phyloP scores from a whole-genome alignment of 1,140 invertebrate genomes.

The Ceratina calcarata region DNA sequence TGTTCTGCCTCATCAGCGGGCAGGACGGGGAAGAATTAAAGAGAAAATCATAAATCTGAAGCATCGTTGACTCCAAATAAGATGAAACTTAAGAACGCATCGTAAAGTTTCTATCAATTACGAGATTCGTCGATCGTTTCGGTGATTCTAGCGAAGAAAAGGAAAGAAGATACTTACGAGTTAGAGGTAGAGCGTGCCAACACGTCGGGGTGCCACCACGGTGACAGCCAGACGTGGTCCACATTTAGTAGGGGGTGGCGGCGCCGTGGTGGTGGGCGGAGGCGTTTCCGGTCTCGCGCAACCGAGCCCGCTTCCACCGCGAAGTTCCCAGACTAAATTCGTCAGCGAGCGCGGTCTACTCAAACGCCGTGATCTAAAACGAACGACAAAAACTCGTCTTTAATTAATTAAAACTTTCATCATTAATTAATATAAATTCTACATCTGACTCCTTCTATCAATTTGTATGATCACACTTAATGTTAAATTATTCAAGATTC shows the following conservation, averaged over 20 bases:
- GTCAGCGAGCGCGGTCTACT: slow-evolving; percentile 91
- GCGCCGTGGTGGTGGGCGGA: slow-evolving; percentile 75
- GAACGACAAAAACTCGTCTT: neutral
- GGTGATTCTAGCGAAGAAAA: slow-evolving; percentile 20
- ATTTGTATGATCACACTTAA: too few relatives aligned
- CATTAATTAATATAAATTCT: too few relatives aligned
- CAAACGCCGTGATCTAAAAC: slow-evolving; percentile 83
- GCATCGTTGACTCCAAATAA: too few relatives aligned
- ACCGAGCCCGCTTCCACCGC: slow-evolving; percentile 80
- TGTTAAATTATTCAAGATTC: too few relatives aligned
- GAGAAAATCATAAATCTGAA: too few relatives aligned
- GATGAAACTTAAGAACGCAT: too few relatives aligned
- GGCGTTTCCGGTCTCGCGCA: slow-evolving; percentile 80
- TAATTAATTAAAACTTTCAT: too few relatives aligned
- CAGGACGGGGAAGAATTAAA: too few relatives aligned
- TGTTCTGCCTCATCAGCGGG: slow-evolving; percentile 26
- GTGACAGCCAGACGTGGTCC: slow-evolving; percentile 78
- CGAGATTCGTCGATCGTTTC: neutral
- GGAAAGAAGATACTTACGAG: slow-evolving; percentile 68
- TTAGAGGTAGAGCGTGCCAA: slow-evolving; percentile 81
- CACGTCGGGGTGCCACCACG: slow-evolving; percentile 77
- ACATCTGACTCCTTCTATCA: too few relatives aligned
- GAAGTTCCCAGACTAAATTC: slow-evolving; percentile 91
- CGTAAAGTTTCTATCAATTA: neutral
- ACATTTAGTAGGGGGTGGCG: slow-evolving; percentile 76